A percentile compares a stretch with the other conserved stretches of the same genome.
phyloP scores from a whole-genome alignment of 2,888 invertebrate genomes.

The Steinernema scapterisci region DNA sequence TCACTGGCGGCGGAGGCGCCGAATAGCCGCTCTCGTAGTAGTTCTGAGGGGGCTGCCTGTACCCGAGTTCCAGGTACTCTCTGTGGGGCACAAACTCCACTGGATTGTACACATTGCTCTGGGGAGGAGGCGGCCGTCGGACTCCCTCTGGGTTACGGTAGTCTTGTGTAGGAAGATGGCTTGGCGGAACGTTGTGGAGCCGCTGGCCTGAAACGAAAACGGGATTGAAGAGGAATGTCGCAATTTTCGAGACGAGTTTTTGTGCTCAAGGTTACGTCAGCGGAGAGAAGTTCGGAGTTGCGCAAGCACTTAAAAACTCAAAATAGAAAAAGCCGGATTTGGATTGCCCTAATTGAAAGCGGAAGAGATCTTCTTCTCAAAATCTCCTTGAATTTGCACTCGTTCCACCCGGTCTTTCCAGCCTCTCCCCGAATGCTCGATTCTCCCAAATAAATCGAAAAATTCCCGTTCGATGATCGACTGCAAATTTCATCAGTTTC shows the following conservation, averaged over 20 bases:
- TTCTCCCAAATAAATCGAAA: too few relatives aligned
- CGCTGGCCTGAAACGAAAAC: neutral
- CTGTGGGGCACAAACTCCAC: conserved; percentile 26
- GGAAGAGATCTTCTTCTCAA: neutral
- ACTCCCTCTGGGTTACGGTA: neutral
- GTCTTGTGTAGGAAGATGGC: neutral
- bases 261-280: too few relatives aligned
- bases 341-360: neutral
- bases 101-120: conserved; percentile 2
- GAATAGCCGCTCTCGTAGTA: conserved; percentile 25
- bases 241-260: too few relatives aligned
- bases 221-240: too few relatives aligned
- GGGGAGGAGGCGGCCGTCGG: neutral
- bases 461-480: too few relatives aligned
- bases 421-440: too few relatives aligned
- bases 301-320: neutral
- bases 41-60: conserved; percentile 9
- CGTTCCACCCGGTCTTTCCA: too few relatives aligned
- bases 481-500: too few relatives aligned
- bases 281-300: neutral
- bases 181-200: neutral
- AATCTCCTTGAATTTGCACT: neutral
- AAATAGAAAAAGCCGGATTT: neutral
- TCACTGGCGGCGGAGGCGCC: neutral
- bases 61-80: conserved; percentile 22